Evolutionary conservation across 2,888 invertebrate genomes (phyloP), one percentile per base, ranked within the genome.

Genomic region (Cantharis nigra): DNA sequence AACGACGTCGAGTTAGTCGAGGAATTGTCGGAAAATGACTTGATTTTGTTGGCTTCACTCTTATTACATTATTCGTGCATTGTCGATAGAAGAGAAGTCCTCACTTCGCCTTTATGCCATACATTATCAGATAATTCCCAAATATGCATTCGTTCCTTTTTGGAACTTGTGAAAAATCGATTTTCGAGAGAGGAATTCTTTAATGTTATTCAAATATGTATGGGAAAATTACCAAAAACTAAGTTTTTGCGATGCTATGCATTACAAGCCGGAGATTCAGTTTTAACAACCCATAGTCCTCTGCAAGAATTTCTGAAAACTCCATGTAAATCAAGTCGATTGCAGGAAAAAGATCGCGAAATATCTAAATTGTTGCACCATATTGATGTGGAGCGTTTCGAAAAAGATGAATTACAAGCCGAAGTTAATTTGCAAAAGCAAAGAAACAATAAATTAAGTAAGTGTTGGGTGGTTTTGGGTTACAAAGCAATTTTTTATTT

Each of bases 341-440:
- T 83, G 0, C 85, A 86, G 28, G 86, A 87, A 74, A 86, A 84
- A 78, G 86, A 87, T 78, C 85, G 86, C 4, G 89, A 90, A 82
- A 89, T 93, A 11, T 88, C 91, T 16, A 88, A 89, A 3, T 83
- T 94, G 64, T 90, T 89, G 80, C 90, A 91, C 0, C 91, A 91
- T 20, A 85, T 94, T 7, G 93, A 93, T 80, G 89, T 91, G 0
- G 92, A 93, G 85, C 88, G 91, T 63, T 92, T 91, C 83, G 93
- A 93, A 82, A 91, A 92, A 72, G 90, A 89, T 75, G 92, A 91
- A 82, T 83, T 93, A 16, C 91, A 91, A 76, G 92, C 92, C 30
- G 93, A 93, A 82, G 83, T 93, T 0, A 87, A 88, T 28, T 87
- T 89, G 69, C 91, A 91, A 62, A 90, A 91, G 75, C 87, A 89